Percentiles rank a stretch among this genome's conserved stretches.
Conservation (phyloP, 2,113 vertebrate species). For the Scomber scombrus region DNA sequence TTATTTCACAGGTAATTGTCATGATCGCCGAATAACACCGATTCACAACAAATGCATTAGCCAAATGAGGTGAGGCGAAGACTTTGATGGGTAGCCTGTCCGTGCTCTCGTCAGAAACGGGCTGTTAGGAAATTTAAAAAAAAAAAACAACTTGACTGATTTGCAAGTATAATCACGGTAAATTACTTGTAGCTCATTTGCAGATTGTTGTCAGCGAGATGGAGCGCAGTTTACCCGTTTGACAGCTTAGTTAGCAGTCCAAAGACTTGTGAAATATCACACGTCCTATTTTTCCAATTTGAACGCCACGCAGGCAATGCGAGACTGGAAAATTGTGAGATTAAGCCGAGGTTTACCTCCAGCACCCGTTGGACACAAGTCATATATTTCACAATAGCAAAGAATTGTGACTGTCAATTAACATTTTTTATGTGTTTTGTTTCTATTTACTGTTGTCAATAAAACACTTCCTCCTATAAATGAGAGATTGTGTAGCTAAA, state of each 20-base stretch:
- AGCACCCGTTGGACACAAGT: slow-evolving; percentile 24
- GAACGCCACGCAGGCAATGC: slow-evolving; percentile 57
- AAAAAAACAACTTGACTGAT: slow-evolving; percentile 59
- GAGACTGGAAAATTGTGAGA: slow-evolving; percentile 59
- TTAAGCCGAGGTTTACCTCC: slow-evolving; percentile 33
- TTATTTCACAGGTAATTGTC: slow-evolving; percentile 75
- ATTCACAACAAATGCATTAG: slow-evolving; percentile 61
- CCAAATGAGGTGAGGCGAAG: slow-evolving; percentile 70
- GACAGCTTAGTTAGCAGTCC: slow-evolving; percentile 87
- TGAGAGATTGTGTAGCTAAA: neutral
- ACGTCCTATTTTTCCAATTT: slow-evolving; percentile 80
- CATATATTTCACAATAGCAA: slow-evolving; percentile 30
- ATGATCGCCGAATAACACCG: slow-evolving; percentile 57
- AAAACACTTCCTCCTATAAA: neutral
- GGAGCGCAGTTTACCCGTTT: slow-evolving; percentile 79
- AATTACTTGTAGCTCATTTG: slow-evolving; percentile 82
- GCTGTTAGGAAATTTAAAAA: neutral
- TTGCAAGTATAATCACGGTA: slow-evolving; percentile 77
- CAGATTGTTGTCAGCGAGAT: slow-evolving; percentile 81
- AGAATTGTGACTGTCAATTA: slow-evolving; percentile 34
- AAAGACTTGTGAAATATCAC: slow-evolving; percentile 85
- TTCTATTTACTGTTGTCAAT: slow-evolving; percentile 6
- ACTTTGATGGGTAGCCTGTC: slow-evolving; percentile 61
- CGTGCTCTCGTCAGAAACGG: slow-evolving; percentile 60
- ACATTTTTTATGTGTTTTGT: slow-evolving; percentile 18